Base-by-base conservation (phyloP, 2,113 vertebrate species). In the Atherinomorus stipes region DNA sequence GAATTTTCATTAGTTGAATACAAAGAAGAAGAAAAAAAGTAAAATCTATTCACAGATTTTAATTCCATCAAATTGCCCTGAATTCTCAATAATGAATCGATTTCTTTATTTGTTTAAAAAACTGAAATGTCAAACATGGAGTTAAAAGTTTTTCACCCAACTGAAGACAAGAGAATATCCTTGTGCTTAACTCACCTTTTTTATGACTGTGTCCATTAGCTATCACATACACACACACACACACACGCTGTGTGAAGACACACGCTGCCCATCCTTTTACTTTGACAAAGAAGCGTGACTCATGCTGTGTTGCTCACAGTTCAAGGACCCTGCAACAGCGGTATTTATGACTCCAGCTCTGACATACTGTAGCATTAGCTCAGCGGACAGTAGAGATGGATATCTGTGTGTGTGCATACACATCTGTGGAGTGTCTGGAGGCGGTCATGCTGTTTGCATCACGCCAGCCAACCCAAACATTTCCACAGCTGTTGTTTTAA, bases 401-500 rank as follows among this genome's bases (percentile, higher is more conserved):
- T 38, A 53, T 64, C 22, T 42, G 21, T 69, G 64, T 72, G 67
- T 58, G 23, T 64, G 28, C 52, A 51, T 12, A 4, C 28, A 72
- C 76, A 80, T 78, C 65, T 74, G 72, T 51, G 54, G 58, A 68
- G 56, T 80, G 64, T 88, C 83, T 80, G 62, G 40, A 69, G 72
- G 82, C 54, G 25, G 77, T 77, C 69, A 52, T 9, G 11, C 65
- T 74, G 74, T 79, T 85, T 76, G 65, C 50, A 56, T 81, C 59
- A 31, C n/a, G n/a, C 42, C 54, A 52, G 72, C 80, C 79, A 82
- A 78, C 53, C 37, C 74, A 66, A 79, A 85, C 44, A 82, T 76
- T 78, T 80, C 78, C 76, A 76, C 78, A 88, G 73, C 77, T 84
- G 71, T 78, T 70, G 54, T 50, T 86, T 61, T 59, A 50, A 73